Percentiles rank a stretch among this genome's conserved stretches.
phyloP scores from a whole-genome alignment of 2,797 vertebrate species.

The Arnoldichthys spilopterus region DNA sequence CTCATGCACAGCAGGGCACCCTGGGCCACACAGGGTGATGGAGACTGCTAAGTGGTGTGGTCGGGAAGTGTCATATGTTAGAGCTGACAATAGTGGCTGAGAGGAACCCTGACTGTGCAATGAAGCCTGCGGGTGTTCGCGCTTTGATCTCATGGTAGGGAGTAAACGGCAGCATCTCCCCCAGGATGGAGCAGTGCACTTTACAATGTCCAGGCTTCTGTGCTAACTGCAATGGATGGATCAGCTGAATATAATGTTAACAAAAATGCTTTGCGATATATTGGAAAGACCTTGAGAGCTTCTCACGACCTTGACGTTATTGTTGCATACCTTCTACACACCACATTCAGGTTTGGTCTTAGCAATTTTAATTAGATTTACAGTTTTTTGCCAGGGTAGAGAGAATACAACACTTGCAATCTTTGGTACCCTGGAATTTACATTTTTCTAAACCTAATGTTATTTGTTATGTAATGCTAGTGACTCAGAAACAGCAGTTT shows the following conservation, averaged over 20 bases:
- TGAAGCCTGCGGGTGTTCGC: constrained; percentile 60
- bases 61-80: constrained; percentile 46
- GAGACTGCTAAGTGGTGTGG: constrained; percentile 58
- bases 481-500: constrained; percentile 59
- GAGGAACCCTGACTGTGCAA: constrained; percentile 53
- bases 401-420: constrained; percentile 13
- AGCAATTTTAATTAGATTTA: constrained; percentile 6
- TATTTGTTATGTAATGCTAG: constrained; percentile 60
- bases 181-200: constrained; percentile 14
- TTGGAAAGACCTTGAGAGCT: constrained; percentile 61
- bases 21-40: constrained; percentile 33
- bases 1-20: constrained; percentile 18
- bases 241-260: constrained; percentile 55
- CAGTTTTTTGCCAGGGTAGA: background rate
- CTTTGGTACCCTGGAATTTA: constrained; percentile 37
- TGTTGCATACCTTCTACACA: constrained; percentile 39
- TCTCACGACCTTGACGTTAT: constrained; percentile 49
- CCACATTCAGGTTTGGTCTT: background rate
- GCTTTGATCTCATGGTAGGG: constrained; percentile 57
- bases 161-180: constrained; percentile 47
- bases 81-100: constrained; percentile 4
- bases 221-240: constrained; percentile 37
- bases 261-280: constrained; percentile 59
- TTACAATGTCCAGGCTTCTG: constrained; percentile 25
- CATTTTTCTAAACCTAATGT: constrained; percentile 44